Evolutionary conservation across 2,888 invertebrate genomes (phyloP), one percentile per base, ranked within the genome.

Genomic region (Dimorphilus gyrociliatus): DNA sequence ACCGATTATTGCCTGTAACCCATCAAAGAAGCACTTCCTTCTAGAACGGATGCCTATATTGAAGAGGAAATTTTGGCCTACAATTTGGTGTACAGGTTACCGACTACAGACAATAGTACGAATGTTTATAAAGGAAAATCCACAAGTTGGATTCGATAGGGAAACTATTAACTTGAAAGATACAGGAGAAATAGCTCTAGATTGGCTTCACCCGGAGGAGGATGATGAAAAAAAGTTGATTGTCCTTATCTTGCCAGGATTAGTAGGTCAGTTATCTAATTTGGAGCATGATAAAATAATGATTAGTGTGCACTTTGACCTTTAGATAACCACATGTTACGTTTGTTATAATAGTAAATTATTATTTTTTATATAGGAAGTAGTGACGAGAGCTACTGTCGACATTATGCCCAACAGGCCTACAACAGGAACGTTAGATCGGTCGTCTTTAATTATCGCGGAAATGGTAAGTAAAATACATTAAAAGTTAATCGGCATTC

Each of bases 371-470:
- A 32, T 43, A 2, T 37, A 58, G 58, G 58, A 16, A 47, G 48
- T 27, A 55, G 58, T 34, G 30, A 42, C 17, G 53, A 53, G 26
- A 45, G 46, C 4, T 58, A 59, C 37, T 47, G 49, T 3, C 40
- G 44, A 6, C 52, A 55, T 35, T 38, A 50, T 37, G 55, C 51
- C 1, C 33, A 44, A 7, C 46, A 53, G 30, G 46, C 51, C 3
- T 21, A n/a, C 8, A 21, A 21, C 21, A 10, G 8, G 31, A 16
- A 12, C 39, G 46, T 7, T 38, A 55, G 59, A 33, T 40, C 46
- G 33, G 58, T 58, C 3, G 60, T 60, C 2, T 57, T 60, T 42
- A 57, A 54, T 33, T 51, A 60, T 35, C 42, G 60, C 40, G 60
- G 59, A 14, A 52, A 46, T 39, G 56, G 55, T 12, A 53, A 49